Base-by-base conservation (phyloP, 2,888 invertebrate species). In the Epinotia demarniana region DNA sequence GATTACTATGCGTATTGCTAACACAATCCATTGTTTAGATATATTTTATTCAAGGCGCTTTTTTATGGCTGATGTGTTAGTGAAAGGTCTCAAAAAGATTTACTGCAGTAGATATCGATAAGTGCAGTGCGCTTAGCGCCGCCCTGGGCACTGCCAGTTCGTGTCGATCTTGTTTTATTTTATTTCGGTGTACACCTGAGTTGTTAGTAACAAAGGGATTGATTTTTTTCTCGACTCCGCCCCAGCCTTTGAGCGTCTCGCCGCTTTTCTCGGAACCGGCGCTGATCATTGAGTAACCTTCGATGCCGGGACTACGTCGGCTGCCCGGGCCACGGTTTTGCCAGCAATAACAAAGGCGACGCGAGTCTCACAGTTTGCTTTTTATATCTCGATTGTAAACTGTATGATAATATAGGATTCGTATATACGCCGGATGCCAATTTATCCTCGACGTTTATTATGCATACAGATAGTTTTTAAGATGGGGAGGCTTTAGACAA, bases 131-230 rank as follows among this genome's bases (percentile, higher is more conserved):
- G 80, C 81, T 83, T 81, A 82, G 86, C 85, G 83, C 90, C 85
- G 86, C 89, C 85, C 85, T 88, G 85, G 80, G 82, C 82, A 82
- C 82, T 86, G 87, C 84, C 87, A 84, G 88, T 83, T 85, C 83
- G 86, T 86, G 86, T 87, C 87, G 79, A 81, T 83, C 79, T 85
- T 83, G 82, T 87, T 90, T 91, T 89, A 86, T 89, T 90, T 91
- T 89, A 86, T 89, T 91, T 91, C 85, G 87, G 89, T 69, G 69
- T 92, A 90, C 91, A 92, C 90, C 92, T 91, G 90, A 93, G 92
- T 91, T 92, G 92, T 91, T 91, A 87, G 90, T 90, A 92, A 93
- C 93, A 93, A 93, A 92, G 89, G 92, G 88, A 89, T 92, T 87
- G 86, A 86, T 92, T 93, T 93, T 92, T 86, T 84, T 90, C 86